These are phyloP conservation scores for Plutella xylostella DNA, from an alignment of 2,888 invertebrate genomes.

Conservation along the genomic window DNA sequence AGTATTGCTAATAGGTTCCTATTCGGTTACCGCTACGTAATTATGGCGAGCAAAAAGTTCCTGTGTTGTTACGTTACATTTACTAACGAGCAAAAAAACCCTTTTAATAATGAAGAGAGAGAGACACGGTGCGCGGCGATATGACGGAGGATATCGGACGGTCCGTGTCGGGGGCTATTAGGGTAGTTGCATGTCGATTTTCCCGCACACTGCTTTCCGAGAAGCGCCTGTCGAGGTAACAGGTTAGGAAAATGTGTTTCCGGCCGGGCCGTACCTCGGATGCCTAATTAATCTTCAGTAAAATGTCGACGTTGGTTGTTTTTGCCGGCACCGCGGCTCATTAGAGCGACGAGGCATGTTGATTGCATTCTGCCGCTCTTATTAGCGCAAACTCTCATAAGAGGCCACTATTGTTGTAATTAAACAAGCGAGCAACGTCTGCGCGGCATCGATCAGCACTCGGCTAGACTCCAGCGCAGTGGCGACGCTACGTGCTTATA, in stretches of 20 bases:
- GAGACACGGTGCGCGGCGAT: too few relatives aligned
- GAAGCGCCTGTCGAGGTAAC: background rate
- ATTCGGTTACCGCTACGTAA: too few relatives aligned
- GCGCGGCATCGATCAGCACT: constrained; percentile 5
- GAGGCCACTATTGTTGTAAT: constrained; percentile 69
- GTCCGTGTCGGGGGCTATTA: background rate
- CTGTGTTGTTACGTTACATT: too few relatives aligned
- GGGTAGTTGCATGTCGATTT: background rate
- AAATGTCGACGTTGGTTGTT: constrained; percentile 61
- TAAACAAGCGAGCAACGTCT: constrained; percentile 60
- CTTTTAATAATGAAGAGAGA: too few relatives aligned
- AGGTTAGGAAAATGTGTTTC: constrained; percentile 2
- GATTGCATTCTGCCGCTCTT: constrained; percentile 69
- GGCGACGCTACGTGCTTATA: too few relatives aligned
- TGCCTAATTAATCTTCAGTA: constrained; percentile 65
- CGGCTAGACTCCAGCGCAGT: too few relatives aligned
- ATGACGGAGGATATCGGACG: too few relatives aligned
- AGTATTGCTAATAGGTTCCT: constrained; percentile 1
- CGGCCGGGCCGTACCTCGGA: constrained; percentile 19
- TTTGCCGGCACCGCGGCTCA: constrained; percentile 66
- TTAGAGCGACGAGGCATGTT: constrained; percentile 67
- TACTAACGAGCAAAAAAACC: too few relatives aligned
- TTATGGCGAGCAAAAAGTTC: too few relatives aligned
- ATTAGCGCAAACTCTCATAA: constrained; percentile 69
- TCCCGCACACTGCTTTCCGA: background rate